Percentiles rank a stretch among this genome's conserved stretches.
Evolutionary conservation across 2,888 invertebrate species (phyloP).

Genomic region (Melipona beecheii): DNA sequence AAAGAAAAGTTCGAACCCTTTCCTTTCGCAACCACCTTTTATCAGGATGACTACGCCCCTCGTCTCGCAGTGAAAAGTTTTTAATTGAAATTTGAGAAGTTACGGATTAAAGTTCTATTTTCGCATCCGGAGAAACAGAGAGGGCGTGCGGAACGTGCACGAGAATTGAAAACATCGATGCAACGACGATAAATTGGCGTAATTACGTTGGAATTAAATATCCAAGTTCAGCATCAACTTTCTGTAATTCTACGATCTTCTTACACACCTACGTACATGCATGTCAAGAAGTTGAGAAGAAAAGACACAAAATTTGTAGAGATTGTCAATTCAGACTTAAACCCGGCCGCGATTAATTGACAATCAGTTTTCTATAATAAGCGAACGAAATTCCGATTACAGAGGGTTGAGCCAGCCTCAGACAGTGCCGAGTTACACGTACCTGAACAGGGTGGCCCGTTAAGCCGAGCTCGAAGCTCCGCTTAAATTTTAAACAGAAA

Average conservation of each 20-base stretch:
- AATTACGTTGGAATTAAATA: constrained; percentile 48
- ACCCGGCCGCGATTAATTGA: too few relatives aligned
- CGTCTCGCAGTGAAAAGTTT: constrained; percentile 21
- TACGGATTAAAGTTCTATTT: constrained; percentile 8
- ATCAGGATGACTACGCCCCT: too few relatives aligned
- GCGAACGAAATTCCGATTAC: too few relatives aligned
- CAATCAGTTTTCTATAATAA: too few relatives aligned
- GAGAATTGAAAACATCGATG: constrained; percentile 20
- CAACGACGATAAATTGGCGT: constrained; percentile 39
- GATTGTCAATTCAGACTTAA: too few relatives aligned
- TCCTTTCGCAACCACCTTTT: constrained; percentile 3
- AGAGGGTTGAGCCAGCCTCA: constrained; percentile 49
- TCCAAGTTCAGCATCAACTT: constrained; percentile 6
- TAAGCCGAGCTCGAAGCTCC: constrained; percentile 64
- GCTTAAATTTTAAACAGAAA: constrained; percentile 68
- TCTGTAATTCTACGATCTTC: too few relatives aligned
- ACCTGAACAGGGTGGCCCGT: constrained; percentile 32
- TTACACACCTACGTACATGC: too few relatives aligned
- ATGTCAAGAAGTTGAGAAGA: too few relatives aligned
- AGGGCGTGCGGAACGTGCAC: not conserved
- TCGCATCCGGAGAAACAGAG: not conserved
- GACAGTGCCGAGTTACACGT: constrained; percentile 59
- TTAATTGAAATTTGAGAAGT: constrained; percentile 51
- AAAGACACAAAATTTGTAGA: too few relatives aligned
- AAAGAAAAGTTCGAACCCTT: constrained; percentile 16